Conservation (phyloP, 2,113 vertebrate genomes). For the Coptodon rendalli region DNA sequence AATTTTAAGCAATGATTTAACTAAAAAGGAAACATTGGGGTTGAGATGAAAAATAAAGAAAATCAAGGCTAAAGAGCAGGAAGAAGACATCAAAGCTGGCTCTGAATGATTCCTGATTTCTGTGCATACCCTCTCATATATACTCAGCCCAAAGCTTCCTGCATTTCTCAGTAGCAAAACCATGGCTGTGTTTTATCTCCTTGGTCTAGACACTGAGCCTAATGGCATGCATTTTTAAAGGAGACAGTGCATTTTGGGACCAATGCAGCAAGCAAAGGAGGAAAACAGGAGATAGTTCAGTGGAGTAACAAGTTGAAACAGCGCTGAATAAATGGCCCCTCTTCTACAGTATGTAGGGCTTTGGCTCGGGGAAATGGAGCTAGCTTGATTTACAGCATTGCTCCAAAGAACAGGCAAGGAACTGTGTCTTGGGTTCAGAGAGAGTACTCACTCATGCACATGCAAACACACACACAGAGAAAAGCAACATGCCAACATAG, state of each 20-base stretch:
- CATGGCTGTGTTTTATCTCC: background rate
- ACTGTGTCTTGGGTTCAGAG: conserved; percentile 20
- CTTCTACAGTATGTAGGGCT: background rate
- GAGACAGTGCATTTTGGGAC: background rate
- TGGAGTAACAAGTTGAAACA: conserved; percentile 37
- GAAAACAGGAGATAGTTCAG: conserved; percentile 21
- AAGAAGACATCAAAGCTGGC: background rate
- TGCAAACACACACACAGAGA: background rate
- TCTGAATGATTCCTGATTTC: background rate
- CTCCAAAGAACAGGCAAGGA: conserved; percentile 33
- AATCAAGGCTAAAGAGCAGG: background rate
- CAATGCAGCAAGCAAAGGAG: background rate
- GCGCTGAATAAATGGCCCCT: conserved; percentile 18
- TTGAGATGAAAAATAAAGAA: background rate
- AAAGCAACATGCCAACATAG: background rate
- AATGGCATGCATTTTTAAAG: conserved; percentile 43
- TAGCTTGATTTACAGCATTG: conserved; percentile 43
- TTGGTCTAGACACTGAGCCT: conserved; percentile 15
- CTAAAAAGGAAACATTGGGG: background rate
- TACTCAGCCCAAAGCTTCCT: background rate
- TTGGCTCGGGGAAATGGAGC: conserved; percentile 33
- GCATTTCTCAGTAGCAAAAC: background rate
- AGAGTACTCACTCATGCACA: conserved; percentile 2
- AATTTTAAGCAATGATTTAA: background rate
- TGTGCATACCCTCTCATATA: background rate